phyloP scores from a whole-genome alignment of 2,888 invertebrate genomes.

The Lasioglossum malachurum region DNA sequence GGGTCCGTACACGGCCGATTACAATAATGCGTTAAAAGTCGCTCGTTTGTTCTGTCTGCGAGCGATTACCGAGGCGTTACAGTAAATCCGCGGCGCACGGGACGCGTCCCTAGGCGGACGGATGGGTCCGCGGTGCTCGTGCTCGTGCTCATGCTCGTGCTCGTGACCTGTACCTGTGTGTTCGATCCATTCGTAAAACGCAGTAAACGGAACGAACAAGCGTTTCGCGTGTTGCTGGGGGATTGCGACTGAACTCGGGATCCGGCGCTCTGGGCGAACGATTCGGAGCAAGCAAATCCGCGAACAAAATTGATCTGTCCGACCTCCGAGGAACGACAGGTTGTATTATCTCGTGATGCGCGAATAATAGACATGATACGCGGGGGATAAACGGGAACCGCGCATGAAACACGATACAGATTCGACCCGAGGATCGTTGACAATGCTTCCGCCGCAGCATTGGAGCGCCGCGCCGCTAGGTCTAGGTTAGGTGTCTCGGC shows the following conservation, averaged over 20 bases:
- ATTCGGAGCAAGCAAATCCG: conserved; percentile 20
- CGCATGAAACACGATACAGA: conserved; percentile 42
- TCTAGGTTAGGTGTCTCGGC: not conserved
- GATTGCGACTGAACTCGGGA: conserved; percentile 31
- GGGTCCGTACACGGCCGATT: not conserved
- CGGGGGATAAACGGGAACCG: conserved; percentile 15
- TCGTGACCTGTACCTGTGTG: not conserved
- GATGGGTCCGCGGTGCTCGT: not conserved
- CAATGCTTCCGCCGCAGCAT: not conserved
- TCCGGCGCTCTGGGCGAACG: conserved; percentile 37
- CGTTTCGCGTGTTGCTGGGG: conserved; percentile 37
- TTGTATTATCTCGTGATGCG: conserved; percentile 47
- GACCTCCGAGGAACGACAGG: conserved; percentile 46
- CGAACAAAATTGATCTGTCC: conserved; percentile 57
- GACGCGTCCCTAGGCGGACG: not conserved
- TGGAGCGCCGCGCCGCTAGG: not conserved
- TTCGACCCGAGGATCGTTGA: conserved; percentile 4
- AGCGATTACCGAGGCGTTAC: conserved; percentile 19
- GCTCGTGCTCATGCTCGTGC: too few relatives aligned
- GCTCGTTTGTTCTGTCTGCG: not conserved
- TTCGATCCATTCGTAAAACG: conserved; percentile 22
- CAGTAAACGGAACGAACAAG: conserved; percentile 21
- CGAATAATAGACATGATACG: conserved; percentile 42
- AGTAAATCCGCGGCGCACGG: not conserved
- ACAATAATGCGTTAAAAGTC: not conserved